Base-by-base conservation (phyloP, 2,113 vertebrate genomes). In the Poeciliopsis retropinna region DNA sequence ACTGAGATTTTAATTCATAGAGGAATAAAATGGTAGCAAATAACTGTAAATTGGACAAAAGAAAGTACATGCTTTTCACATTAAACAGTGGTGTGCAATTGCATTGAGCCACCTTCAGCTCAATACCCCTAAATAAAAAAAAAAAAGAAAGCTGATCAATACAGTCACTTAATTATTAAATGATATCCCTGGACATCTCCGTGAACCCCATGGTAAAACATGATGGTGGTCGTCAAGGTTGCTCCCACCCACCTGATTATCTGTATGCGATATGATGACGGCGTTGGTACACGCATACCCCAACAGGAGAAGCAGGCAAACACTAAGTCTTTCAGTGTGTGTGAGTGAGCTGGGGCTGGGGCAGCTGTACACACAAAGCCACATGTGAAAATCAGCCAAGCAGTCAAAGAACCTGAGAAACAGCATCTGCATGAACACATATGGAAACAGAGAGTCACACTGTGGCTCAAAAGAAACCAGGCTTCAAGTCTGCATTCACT, bases 381-480 rank as follows among this genome's bases (percentile, higher is more conserved):
- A 96, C 0, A 84, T 65, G 54, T 96, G 95, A 64, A 93, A 90
- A 65, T 96, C 95, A 19, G 94, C 85, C 81, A 96, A 66, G 78
- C 89, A 93, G 78, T 95, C 92, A 0, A 70, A 90, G 65, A 96
- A 88, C 82, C 88, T 95, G 30, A 88, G 75, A 34, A 64, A 62
- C 39, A 96, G 84, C 71, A 95, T 85, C 96, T 97, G 89, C 3
- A 62, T 67, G n/a, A 14, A 68, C 0, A 73, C 22, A 65, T 30
- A 17, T 25, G 37, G 27, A 79, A n/a, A 63, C 25, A 1, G 30
- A n/a, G 32, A 2, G 28, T 75, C 17, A 73, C 30, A 17, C 17
- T 30, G n/a, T 25, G 28, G 31, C 9, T 10, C 14, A 60, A 9
- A 72, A 11, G 28, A 47, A n/a, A 5, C 5, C 7, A 34, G 2